Conservation (phyloP, 2,113 vertebrate genomes). For the Octodon degus region DNA sequence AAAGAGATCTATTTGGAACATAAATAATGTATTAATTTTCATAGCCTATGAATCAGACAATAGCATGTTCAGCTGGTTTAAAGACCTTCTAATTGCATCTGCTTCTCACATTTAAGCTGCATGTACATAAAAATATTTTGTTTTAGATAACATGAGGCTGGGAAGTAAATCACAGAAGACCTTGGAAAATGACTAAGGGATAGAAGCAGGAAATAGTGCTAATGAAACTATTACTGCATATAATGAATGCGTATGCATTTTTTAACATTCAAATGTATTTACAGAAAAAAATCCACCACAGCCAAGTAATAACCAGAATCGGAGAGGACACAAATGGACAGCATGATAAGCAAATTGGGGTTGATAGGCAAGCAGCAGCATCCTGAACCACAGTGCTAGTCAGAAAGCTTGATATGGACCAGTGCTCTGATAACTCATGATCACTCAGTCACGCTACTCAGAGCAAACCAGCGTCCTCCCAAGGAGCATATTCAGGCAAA, state of each 20-base stretch:
- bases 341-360: not conserved
- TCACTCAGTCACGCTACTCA: accelerated
- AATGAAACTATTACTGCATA: not conserved
- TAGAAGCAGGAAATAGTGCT: not conserved
- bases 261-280: not conserved
- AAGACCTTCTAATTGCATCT: conserved; percentile 20
- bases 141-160: not conserved
- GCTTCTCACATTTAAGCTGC: not conserved
- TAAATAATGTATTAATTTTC: conserved; percentile 75
- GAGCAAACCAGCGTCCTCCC: not conserved
- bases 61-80: conserved; percentile 45
- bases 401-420: not conserved
- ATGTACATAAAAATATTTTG: not conserved
- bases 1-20: not conserved
- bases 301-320: not conserved
- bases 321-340: not conserved
- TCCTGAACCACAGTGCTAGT: not conserved
- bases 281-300: not conserved
- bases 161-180: not conserved
- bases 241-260: not conserved
- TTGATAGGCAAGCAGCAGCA: not conserved
- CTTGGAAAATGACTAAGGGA: not conserved
- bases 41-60: conserved; percentile 45
- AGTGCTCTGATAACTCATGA: not conserved
- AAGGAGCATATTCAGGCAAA: accelerated